Percentiles rank a stretch among this genome's conserved stretches.
phyloP scores from a whole-genome alignment of 2,888 invertebrate species.

The Drosophila affinis region DNA sequence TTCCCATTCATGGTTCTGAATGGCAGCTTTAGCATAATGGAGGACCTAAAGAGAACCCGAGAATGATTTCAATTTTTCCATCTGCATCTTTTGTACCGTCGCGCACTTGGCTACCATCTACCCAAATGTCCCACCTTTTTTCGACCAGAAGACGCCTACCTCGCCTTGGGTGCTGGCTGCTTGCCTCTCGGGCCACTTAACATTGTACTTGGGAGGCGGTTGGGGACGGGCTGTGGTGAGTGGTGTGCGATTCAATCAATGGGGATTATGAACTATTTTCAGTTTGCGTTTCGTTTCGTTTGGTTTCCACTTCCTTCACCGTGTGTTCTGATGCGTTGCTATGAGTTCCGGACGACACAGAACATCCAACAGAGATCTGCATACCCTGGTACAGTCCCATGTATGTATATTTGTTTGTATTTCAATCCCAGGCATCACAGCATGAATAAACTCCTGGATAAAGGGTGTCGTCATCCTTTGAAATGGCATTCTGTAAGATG shows the following conservation, averaged over 20 bases:
- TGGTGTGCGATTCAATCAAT: conserved; percentile 57
- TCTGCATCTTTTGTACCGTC: conserved; percentile 12
- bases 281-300: conserved; percentile 37
- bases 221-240: not conserved
- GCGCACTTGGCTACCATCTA: too few relatives aligned
- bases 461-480: not conserved
- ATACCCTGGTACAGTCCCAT: too few relatives aligned
- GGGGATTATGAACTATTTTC: conserved; percentile 74
- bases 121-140: not conserved
- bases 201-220: conserved; percentile 35
- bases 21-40: conserved; percentile 27
- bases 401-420: not conserved
- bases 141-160: not conserved
- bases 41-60: conserved; percentile 23
- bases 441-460: not conserved
- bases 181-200: conserved; percentile 37
- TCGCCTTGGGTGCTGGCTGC: not conserved
- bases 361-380: too few relatives aligned
- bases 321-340: not conserved
- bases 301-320: conserved; percentile 23
- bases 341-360: conserved; percentile 20
- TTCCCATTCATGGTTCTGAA: not conserved
- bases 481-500: not conserved
- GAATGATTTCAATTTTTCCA: conserved; percentile 38
- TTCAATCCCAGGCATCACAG: not conserved